Evolutionary conservation across 2,888 invertebrate species (phyloP).

Genomic region (Rutpela maculata): DNA sequence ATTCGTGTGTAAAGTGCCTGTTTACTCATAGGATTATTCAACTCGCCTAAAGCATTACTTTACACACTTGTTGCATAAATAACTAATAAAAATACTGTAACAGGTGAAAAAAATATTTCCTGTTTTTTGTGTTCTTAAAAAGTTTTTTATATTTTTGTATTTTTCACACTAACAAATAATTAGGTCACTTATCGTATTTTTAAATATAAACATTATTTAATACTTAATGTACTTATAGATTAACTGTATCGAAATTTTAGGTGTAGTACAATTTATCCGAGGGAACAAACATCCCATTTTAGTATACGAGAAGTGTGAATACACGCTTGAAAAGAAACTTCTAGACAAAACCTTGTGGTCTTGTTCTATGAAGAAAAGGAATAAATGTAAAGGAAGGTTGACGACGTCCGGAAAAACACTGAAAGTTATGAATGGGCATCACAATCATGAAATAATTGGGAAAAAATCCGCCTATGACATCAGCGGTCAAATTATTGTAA

Average conservation of each 20-base stretch:
- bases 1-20: no score
- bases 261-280: conserved; percentile 44
- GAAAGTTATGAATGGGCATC: conserved; percentile 49
- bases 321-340: conserved; percentile 41
- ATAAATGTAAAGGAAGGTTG: conserved; percentile 57
- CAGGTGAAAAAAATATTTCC: no score
- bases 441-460: conserved; percentile 36
- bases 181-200: no score
- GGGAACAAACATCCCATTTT: conserved; percentile 49
- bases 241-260: conserved; percentile 29
- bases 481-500: conserved; percentile 20
- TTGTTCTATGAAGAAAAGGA: conserved; percentile 54
- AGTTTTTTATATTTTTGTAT: no score
- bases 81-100: no score
- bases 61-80: no score
- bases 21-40: no score
- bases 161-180: no score
- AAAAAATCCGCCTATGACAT: neutral
- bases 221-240: neutral
- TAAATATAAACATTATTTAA: no score
- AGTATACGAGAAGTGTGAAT: conserved; percentile 47
- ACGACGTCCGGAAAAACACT: conserved; percentile 50
- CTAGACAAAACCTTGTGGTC: conserved; percentile 52
- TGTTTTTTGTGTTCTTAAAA: no score
- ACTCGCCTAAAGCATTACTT: no score